These are phyloP conservation scores for Hippopotamyrus pictus DNA, from an alignment of 2,797 vertebrate species.

Conservation along the genomic window DNA sequence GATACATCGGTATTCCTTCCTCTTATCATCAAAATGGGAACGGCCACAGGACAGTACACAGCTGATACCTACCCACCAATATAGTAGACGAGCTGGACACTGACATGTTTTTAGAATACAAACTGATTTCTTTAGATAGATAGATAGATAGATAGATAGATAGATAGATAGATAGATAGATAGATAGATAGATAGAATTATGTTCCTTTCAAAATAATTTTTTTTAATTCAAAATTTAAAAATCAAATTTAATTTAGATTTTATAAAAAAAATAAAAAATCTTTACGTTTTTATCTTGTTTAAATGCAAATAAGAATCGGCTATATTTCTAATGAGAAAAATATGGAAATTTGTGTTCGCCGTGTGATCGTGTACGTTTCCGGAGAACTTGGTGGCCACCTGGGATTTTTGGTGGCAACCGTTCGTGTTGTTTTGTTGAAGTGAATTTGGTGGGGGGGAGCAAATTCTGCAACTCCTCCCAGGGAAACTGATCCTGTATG, in stretches of 20 bases:
- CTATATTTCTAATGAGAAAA: background rate
- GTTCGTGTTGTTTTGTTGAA: conserved; percentile 19
- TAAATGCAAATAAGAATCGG: background rate
- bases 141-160: conserved; percentile 1
- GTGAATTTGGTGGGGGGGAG: conserved; percentile 19
- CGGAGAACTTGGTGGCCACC: background rate
- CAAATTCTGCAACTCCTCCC: conserved; percentile 29
- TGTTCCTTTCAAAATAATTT: background rate
- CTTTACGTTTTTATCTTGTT: background rate
- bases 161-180: background rate
- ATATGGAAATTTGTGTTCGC: background rate
- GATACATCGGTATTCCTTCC: background rate
- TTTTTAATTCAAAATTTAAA: background rate
- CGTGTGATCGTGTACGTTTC: background rate
- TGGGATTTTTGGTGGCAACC: background rate
- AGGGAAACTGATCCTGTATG: conserved; percentile 36
- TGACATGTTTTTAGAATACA: background rate
- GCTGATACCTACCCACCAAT: background rate
- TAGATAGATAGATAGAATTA: background rate
- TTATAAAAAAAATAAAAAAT: background rate
- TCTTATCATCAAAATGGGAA: background rate
- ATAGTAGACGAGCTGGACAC: background rate
- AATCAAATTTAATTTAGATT: background rate
- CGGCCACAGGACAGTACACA: background rate
- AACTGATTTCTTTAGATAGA: background rate